These are phyloP conservation scores for Drosophila trapezifrons DNA, from an alignment of 1,140 invertebrate genomes.

Conservation along the genomic window DNA sequence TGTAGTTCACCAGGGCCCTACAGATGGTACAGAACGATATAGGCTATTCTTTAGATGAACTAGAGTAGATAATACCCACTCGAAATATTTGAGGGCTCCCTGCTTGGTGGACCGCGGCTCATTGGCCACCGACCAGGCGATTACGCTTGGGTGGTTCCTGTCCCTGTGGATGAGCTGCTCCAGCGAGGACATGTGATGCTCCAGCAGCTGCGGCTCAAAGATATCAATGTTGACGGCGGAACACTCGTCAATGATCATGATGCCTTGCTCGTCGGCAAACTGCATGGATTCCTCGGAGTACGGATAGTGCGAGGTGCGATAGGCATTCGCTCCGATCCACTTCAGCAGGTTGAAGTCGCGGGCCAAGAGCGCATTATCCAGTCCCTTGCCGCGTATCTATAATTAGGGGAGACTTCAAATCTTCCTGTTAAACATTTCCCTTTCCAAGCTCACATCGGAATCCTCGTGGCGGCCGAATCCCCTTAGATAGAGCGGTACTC, in stretches of 20 bases:
- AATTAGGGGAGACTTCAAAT: conserved; percentile 48
- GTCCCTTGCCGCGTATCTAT: conserved; percentile 93
- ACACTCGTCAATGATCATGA: conserved; percentile 98
- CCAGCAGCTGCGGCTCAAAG: conserved; percentile 85
- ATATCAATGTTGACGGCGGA: conserved; percentile 94
- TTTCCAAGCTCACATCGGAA: conserved; percentile 88
- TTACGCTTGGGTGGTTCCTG: conserved; percentile 96
- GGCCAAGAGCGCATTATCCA: conserved; percentile 93
- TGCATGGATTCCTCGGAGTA: conserved; percentile 99
- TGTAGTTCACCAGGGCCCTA: conserved; percentile 83
- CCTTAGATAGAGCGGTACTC: conserved; percentile 93
- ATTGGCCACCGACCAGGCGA: conserved; percentile 98
- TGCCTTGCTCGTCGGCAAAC: conserved; percentile 96
- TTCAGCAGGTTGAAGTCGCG: conserved; percentile 97
- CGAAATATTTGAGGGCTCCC: conserved; percentile 92
- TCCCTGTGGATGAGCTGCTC: conserved; percentile 94
- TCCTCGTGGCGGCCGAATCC: conserved; percentile 98
- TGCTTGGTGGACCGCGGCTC: conserved; percentile 90
- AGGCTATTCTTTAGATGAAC: background rate
- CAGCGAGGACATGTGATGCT: conserved; percentile 93
- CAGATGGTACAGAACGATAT: conserved; percentile 6
- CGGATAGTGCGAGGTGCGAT: conserved; percentile 99
- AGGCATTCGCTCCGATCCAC: conserved; percentile 98
- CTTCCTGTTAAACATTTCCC: background rate
- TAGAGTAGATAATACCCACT: conserved; percentile 85